These are phyloP conservation scores for Meleagris gallopavo DNA, from an alignment of 2,113 vertebrate genomes.

Conservation along the genomic window DNA sequence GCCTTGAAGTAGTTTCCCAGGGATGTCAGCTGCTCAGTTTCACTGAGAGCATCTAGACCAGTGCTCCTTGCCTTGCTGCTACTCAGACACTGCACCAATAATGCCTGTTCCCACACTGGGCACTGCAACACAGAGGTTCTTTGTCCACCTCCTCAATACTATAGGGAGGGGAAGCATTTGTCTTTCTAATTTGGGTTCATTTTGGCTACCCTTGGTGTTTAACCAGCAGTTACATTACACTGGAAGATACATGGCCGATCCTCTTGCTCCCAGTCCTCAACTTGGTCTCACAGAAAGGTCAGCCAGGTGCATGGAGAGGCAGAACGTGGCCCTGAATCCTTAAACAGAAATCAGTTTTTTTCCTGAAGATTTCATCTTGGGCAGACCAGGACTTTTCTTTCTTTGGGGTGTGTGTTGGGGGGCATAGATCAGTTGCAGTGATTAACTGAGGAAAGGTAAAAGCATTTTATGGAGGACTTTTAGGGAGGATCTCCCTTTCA, in stretches of 20 bases:
- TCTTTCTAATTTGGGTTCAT: not conserved
- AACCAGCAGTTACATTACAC: not conserved
- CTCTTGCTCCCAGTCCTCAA: not conserved
- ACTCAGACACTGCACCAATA: not conserved
- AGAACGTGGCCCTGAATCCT: not conserved
- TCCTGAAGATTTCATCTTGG: not conserved
- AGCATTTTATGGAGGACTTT: not conserved
- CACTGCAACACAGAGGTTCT: too few species aligned
- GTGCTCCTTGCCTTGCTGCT: not conserved
- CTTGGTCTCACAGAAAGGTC: not conserved
- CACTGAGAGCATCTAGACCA: not conserved
- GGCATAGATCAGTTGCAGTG: not conserved
- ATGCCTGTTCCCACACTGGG: too few species aligned
- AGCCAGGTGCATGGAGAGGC: not conserved
- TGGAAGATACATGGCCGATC: not conserved
- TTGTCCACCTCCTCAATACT: not conserved
- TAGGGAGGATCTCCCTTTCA: not conserved
- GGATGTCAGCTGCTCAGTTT: constrained; percentile 55
- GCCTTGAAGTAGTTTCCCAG: constrained; percentile 51
- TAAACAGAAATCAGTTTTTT: not conserved
- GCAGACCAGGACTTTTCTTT: not conserved
- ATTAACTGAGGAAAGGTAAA: not conserved
- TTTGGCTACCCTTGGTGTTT: not conserved
- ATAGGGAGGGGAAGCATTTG: not conserved
- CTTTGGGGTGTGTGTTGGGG: not conserved